Evolutionary conservation across 2,888 invertebrate genomes (phyloP), one percentile per base, ranked within the genome.

Genomic region (Spilarctia lutea): DNA sequence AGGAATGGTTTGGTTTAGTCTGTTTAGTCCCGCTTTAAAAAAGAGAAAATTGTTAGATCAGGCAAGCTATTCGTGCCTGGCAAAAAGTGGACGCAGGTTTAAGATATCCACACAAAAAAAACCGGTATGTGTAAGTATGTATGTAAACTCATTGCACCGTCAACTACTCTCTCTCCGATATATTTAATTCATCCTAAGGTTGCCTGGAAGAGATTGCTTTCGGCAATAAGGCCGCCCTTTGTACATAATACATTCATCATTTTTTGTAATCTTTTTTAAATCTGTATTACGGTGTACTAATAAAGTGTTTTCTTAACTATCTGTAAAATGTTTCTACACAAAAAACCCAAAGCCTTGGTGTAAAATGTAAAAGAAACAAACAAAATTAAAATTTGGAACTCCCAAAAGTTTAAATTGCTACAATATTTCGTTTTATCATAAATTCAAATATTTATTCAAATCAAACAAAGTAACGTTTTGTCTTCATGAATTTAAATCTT

Each of bases 61-160:
- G 52, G 52, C 8, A 24, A 52, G 20, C 8, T 52, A 24, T 24
- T 24, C 24, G 52, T 24, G 52, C 10, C 24, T 52, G 7, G 24
- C n/a, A n/a, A n/a, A n/a, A n/a, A n/a, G n/a, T n/a, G 8, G 16
- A 2, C 1, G 7, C 7, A 0, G 8, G 48, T 18, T 2, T 3
- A 48, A 18, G 16, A 18, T 16, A 48, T 48, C 45, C 48, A 20
- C 7, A 24, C 24, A 11, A n/a, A 56, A n/a, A n/a, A 56, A 56
- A 56, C n/a, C n/a, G n/a, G n/a, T n/a, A n/a, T n/a, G n/a, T n/a
- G n/a, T n/a, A n/a, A n/a, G n/a, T n/a, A n/a, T n/a, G n/a, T n/a
- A n/a, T n/a, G n/a, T n/a, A n/a, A n/a, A n/a, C n/a, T n/a, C n/a
- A n/a, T n/a, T n/a, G n/a, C n/a, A n/a, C n/a, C n/a, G n/a, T n/a